Conservation (phyloP, 1,140 invertebrate species). For the Zaprionus camerounensis region DNA sequence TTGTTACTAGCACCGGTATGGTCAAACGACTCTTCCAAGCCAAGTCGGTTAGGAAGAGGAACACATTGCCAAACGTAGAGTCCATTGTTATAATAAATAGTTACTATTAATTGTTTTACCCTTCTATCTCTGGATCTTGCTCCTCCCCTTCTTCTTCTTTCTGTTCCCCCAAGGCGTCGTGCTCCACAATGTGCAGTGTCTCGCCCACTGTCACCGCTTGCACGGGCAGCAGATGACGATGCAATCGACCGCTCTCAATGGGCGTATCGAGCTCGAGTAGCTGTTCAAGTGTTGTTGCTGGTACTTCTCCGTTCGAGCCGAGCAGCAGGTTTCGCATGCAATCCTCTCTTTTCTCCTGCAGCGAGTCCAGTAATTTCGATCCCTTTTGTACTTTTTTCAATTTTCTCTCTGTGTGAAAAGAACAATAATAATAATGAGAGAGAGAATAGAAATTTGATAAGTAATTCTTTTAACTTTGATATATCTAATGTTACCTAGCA, state of each 20-base stretch:
- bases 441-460: neutral
- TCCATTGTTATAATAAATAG: slow-evolving; percentile 61
- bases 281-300: slow-evolving; percentile 56
- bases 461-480: slow-evolving; percentile 4
- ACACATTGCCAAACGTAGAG: slow-evolving; percentile 80
- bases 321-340: slow-evolving; percentile 85
- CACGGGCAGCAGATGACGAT: slow-evolving; percentile 84
- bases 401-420: slow-evolving; percentile 83
- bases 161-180: slow-evolving; percentile 84
- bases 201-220: slow-evolving; percentile 85
- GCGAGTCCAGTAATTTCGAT: slow-evolving; percentile 84
- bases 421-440: neutral
- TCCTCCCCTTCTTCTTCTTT: slow-evolving; percentile 29
- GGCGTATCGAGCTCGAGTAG: slow-evolving; percentile 83
- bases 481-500: slow-evolving; percentile 53
- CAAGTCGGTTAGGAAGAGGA: slow-evolving; percentile 85
- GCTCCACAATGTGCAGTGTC: slow-evolving; percentile 84
- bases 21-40: slow-evolving; percentile 85
- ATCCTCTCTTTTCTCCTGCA: slow-evolving; percentile 84
- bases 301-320: slow-evolving; percentile 51
- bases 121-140: slow-evolving; percentile 8
- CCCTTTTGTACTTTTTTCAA: slow-evolving; percentile 84
- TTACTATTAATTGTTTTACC: slow-evolving; percentile 4
- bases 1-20: slow-evolving; percentile 85
- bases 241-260: slow-evolving; percentile 76